Conservation (phyloP, 2,113 vertebrate genomes). For the Fregetta grallaria region DNA sequence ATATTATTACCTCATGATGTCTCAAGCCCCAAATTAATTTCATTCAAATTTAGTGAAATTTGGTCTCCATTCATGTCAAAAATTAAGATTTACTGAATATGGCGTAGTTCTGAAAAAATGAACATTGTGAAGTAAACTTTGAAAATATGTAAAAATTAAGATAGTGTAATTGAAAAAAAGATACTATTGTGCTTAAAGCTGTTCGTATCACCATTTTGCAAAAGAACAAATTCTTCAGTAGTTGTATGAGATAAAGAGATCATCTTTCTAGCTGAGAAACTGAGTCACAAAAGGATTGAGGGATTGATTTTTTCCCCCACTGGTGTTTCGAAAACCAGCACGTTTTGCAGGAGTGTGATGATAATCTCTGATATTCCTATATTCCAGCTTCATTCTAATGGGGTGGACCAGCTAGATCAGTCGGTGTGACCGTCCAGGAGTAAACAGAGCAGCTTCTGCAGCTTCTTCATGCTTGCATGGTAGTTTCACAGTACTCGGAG, state of each 20-base stretch:
- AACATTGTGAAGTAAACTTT: neutral
- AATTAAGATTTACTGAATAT: neutral
- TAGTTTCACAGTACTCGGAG: neutral
- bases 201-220: neutral
- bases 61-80: neutral
- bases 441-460: neutral
- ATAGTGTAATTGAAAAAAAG: neutral
- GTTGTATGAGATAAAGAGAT: neutral
- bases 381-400: neutral
- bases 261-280: neutral
- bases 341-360: neutral
- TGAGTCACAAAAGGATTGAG: neutral
- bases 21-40: conserved; percentile 23
- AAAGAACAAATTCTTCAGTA: neutral
- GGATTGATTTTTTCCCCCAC: neutral
- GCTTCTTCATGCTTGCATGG: neutral
- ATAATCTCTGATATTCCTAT: neutral
- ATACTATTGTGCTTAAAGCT: neutral
- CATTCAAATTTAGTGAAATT: neutral
- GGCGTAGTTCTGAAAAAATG: neutral
- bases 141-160: neutral
- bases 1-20: neutral
- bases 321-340: neutral
- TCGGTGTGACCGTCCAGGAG: neutral
- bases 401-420: neutral